Percentiles rank a stretch among this genome's conserved stretches.
Evolutionary conservation across 2,888 invertebrate genomes (phyloP).

Genomic region (Arctia plantaginis): DNA sequence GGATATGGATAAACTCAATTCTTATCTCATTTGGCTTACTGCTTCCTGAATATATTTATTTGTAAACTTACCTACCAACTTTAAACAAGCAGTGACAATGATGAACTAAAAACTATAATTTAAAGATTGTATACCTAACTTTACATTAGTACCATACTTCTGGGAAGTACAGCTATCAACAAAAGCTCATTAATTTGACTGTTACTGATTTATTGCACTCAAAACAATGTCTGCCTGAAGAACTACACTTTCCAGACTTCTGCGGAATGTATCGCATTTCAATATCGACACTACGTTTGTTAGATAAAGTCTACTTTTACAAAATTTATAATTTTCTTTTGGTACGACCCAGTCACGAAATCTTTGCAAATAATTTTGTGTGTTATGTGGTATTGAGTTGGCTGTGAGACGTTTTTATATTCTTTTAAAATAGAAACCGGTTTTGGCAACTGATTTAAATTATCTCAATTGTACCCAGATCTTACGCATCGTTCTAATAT

Average conservation of each 20-base stretch:
- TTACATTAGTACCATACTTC: slow-evolving; percentile 16
- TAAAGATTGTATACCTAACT: slow-evolving; percentile 15
- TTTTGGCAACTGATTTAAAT: slow-evolving; percentile 15
- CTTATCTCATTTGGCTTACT: slow-evolving; percentile 4
- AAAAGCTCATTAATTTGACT: slow-evolving; percentile 28
- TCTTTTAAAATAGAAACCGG: slow-evolving; percentile 22
- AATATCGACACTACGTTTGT: slow-evolving; percentile 17
- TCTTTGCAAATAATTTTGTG: slow-evolving; percentile 28
- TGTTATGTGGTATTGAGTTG: slow-evolving; percentile 29
- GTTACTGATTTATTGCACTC: slow-evolving; percentile 35
- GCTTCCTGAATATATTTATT: slow-evolving; percentile 8
- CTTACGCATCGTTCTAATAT: not conserved
- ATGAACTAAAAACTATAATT: slow-evolving; percentile 35
- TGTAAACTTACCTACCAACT: slow-evolving; percentile 12
- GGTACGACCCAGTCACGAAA: slow-evolving; percentile 25
- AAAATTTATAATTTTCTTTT: slow-evolving; percentile 1
- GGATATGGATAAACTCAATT: not conserved
- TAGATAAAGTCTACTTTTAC: slow-evolving; percentile 14
- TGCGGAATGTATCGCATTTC: not conserved
- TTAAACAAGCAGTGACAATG: slow-evolving; percentile 33
- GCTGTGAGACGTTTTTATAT: slow-evolving; percentile 20
- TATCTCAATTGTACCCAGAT: not conserved
- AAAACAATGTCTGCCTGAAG: slow-evolving; percentile 36
- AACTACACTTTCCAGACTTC: slow-evolving; percentile 44
- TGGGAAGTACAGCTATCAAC: slow-evolving; percentile 24